phyloP scores from a whole-genome alignment of 2,888 invertebrate genomes.

The Eristalis tenax region DNA sequence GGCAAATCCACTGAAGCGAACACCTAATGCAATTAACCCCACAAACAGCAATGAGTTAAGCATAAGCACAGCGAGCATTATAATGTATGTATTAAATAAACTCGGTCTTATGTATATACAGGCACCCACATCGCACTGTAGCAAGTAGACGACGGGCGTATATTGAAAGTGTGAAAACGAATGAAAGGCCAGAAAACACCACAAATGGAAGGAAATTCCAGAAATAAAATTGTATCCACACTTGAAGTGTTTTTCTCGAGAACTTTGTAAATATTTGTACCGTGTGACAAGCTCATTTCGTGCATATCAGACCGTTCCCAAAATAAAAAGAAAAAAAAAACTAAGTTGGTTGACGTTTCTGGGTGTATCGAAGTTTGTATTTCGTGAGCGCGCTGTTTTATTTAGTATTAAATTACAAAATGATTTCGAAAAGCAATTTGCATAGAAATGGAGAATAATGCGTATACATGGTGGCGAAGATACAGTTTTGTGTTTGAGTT shows the following conservation, averaged over 20 bases:
- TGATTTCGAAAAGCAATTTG: constrained; percentile 69
- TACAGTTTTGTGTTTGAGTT: constrained; percentile 10
- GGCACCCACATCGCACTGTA: not conserved
- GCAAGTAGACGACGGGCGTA: not conserved
- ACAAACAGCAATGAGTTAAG: constrained; percentile 1
- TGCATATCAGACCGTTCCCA: constrained; percentile 26
- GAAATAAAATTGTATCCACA: constrained; percentile 47
- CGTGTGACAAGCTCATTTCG: constrained; percentile 56
- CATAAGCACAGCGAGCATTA: not conserved
- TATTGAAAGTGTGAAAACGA: constrained; percentile 14
- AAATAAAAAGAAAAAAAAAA: constrained; percentile 8
- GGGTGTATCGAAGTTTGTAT: constrained; percentile 32
- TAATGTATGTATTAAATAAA: not conserved
- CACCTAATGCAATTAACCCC: constrained; percentile 65
- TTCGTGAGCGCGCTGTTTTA: constrained; percentile 29
- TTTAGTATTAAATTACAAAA: constrained; percentile 56
- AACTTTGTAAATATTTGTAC: constrained; percentile 66
- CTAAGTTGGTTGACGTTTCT: constrained; percentile 8
- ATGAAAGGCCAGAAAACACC: constrained; percentile 17
- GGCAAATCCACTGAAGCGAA: constrained; percentile 52
- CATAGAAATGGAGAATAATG: constrained; percentile 66
- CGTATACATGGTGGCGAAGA: constrained; percentile 5
- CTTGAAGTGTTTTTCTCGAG: constrained; percentile 46
- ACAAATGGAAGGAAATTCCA: constrained; percentile 20
- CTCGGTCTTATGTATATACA: not conserved